Base-by-base conservation (phyloP, 2,113 vertebrate genomes). In the Eretmochelys imbricata region DNA sequence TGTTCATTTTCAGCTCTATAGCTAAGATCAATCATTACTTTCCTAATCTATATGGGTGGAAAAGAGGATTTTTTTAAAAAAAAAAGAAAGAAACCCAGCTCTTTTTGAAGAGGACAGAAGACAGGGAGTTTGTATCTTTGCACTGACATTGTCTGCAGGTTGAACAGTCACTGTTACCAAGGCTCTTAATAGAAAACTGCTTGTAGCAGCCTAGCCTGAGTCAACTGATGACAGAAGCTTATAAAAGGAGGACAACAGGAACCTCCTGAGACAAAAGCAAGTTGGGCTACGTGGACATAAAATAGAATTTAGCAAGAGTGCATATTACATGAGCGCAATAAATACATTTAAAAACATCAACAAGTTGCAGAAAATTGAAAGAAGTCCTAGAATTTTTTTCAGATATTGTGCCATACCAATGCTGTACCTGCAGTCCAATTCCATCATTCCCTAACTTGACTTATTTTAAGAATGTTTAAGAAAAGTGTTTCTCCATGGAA, bases 31-130 rank as follows among this genome's bases (percentile, higher is more conserved):
- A 3, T 69, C 62, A 8, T 72, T n/a, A 75, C n/a, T 75, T 75
- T 24, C 24, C 38, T 0, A 38, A 31, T 4, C 19, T 12, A 25
- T 0, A 0, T 1, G 25, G 78, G 55, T 54, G 17, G 83, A 72
- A 80, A 53, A 29, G 0, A 53, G 48, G 53, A 90, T 29, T 5
- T 4, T 16, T 35, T 88, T 82, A 42, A 42, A 42, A 42, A 42
- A 59, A 31, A 59, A 59, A 62, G 2, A 62, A 62, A n/a, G 62
- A 65, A 65, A 65, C 7, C 62, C 22, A 81, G 5, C 1, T 55
- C 1, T 75, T 92, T 62, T 22, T 14, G 29, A 88, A 87, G 25
- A 83, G 38, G 11, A 49, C 38, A 49, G 72, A 49, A 19, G 80
- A 53, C 19, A 27, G 6, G 31, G 14, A n/a, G 57, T 80, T 84